Percentiles rank a stretch among this genome's conserved stretches.
Evolutionary conservation across 2,888 invertebrate species (phyloP).

Genomic region (Tortricodes alternella): DNA sequence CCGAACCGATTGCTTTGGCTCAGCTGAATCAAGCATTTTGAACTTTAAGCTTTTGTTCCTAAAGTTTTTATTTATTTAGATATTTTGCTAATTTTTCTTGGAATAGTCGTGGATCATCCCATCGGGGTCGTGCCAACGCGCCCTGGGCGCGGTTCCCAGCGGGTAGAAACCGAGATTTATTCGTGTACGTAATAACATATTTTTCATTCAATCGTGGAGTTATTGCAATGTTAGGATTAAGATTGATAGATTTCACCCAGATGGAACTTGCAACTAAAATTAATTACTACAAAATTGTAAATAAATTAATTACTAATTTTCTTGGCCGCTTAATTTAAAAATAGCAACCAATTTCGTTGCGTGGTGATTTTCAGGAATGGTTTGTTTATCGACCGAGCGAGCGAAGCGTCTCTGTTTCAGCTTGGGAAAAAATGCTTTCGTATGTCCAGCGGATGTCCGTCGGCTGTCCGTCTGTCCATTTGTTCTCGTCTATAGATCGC

Average conservation of each 20-base stretch:
- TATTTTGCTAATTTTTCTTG: slow-evolving; percentile 30
- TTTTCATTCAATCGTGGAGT: slow-evolving; percentile 18
- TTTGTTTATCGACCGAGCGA: too few relatives aligned
- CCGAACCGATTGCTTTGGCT: neutral
- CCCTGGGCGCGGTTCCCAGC: slow-evolving; percentile 34
- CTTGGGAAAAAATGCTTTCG: too few relatives aligned
- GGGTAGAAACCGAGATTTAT: slow-evolving; percentile 32
- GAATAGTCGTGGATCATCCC: slow-evolving; percentile 45
- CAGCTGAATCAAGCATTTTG: neutral
- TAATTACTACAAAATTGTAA: too few relatives aligned
- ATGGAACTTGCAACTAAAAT: neutral
- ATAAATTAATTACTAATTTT: too few relatives aligned
- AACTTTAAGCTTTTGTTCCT: neutral
- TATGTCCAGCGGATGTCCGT: too few relatives aligned
- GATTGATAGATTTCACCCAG: too few relatives aligned
- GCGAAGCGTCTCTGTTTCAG: too few relatives aligned
- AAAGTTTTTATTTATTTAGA: slow-evolving; percentile 2
- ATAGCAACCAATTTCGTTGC: too few relatives aligned
- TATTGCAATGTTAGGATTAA: slow-evolving; percentile 12
- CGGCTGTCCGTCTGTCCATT: too few relatives aligned
- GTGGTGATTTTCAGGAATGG: neutral
- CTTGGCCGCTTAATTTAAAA: too few relatives aligned
- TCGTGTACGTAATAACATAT: slow-evolving; percentile 41
- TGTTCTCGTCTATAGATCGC: too few relatives aligned
- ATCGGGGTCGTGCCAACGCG: slow-evolving; percentile 50